These are phyloP conservation scores for Sinhomidia bicolor DNA, from an alignment of 2,888 invertebrate genomes.

Conservation along the genomic window DNA sequence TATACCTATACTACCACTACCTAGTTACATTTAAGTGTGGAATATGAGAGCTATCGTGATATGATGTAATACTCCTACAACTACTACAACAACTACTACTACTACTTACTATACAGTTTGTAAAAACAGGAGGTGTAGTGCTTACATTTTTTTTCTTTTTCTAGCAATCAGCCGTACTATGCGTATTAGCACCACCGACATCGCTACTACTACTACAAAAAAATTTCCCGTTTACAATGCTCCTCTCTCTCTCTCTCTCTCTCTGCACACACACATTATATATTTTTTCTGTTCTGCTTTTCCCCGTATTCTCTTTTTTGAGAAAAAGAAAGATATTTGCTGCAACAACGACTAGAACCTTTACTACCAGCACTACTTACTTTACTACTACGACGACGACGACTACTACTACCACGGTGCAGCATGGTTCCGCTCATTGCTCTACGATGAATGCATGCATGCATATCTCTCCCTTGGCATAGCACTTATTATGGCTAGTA, in stretches of 20 bases:
- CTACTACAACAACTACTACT: too few species aligned
- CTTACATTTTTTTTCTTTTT: not conserved
- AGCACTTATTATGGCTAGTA: conserved; percentile 74
- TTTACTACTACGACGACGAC: not conserved
- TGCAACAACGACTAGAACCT: too few species aligned
- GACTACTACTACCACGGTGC: conserved; percentile 31
- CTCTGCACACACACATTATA: conserved; percentile 2
- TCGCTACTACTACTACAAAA: conserved; percentile 10
- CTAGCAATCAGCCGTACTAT: conserved; percentile 1
- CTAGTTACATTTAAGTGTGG: too few species aligned
- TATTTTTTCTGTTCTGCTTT: conserved; percentile 39
- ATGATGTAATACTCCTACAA: conserved; percentile 35
- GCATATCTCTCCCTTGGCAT: conserved; percentile 62
- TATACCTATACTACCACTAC: too few species aligned
- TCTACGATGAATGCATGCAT: conserved; percentile 22
- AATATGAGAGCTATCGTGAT: not conserved
- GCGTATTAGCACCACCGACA: not conserved
- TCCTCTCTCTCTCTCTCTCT: not conserved
- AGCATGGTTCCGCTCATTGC: conserved; percentile 70
- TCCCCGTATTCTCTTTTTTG: conserved; percentile 16
- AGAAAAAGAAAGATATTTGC: not conserved
- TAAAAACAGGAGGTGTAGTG: not conserved
- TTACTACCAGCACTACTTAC: not conserved
- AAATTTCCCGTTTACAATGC: not conserved
- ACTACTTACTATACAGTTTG: too few species aligned